Evolutionary conservation across 2,113 vertebrate species (phyloP).

Genomic region (Serinus canaria): DNA sequence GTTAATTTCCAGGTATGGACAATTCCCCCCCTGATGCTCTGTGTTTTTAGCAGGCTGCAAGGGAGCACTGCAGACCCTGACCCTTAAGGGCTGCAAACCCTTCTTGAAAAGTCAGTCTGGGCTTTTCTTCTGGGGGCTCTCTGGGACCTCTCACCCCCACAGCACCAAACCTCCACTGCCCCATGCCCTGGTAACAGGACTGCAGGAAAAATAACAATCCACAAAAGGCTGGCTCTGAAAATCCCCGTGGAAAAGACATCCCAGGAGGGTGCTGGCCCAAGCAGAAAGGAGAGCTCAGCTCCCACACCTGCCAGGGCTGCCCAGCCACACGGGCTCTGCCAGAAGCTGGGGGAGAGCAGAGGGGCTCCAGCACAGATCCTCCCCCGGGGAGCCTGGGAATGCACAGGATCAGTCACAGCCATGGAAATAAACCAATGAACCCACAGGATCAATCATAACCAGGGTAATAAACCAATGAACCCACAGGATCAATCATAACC

Average conservation of each 20-base stretch:
- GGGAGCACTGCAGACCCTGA: constrained; percentile 23
- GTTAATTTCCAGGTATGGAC: constrained; percentile 55
- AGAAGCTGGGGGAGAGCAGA: not conserved
- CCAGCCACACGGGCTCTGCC: not conserved
- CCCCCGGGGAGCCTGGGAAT: not conserved
- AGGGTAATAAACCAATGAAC: too few relatives aligned
- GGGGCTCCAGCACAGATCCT: not conserved
- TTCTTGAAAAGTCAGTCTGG: constrained; percentile 34
- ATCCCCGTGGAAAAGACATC: not conserved
- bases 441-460: not conserved
- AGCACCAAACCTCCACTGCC: not conserved
- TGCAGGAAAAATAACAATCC: not conserved
- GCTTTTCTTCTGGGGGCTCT: not conserved
- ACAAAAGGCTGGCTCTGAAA: not conserved
- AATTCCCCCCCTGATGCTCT: constrained; percentile 43
- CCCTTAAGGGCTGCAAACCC: constrained; percentile 7
- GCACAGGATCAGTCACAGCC: not conserved
- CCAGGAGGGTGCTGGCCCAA: not conserved
- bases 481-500: not conserved
- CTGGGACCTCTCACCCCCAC: not conserved
- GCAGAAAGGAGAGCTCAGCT: not conserved
- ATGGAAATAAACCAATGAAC: not conserved
- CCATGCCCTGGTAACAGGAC: not conserved
- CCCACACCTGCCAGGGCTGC: not conserved
- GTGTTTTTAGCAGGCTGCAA: constrained; percentile 19